A percentile compares a stretch with the other conserved stretches of the same genome.
phyloP scores from a whole-genome alignment of 2,888 invertebrate genomes.

The Drosophila pseudotalamancana region DNA sequence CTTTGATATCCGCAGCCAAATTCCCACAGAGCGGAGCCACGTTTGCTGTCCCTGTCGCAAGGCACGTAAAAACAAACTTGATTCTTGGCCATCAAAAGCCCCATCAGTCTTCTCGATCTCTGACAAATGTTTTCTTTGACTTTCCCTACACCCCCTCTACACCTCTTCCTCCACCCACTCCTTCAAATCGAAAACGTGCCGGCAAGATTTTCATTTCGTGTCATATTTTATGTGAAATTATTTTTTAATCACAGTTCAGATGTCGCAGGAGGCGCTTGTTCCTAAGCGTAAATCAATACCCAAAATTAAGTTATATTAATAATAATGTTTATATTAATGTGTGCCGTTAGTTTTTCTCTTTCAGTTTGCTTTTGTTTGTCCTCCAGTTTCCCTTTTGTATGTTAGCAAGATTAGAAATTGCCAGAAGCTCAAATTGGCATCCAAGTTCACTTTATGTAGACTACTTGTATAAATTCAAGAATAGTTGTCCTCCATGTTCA shows the following conservation, averaged over 20 bases:
- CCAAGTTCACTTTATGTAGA: no score
- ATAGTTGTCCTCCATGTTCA: neutral
- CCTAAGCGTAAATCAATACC: slow-evolving; percentile 13
- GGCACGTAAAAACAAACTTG: slow-evolving; percentile 79
- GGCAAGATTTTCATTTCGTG: slow-evolving; percentile 42
- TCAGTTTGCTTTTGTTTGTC: neutral
- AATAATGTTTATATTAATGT: no score
- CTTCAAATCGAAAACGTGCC: slow-evolving; percentile 62
- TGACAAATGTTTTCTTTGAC: slow-evolving; percentile 76
- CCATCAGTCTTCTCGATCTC: slow-evolving; percentile 73
- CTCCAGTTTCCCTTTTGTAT: neutral
- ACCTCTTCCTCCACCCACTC: neutral
- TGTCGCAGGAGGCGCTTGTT: slow-evolving; percentile 5
- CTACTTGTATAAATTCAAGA: no score
- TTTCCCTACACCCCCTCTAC: slow-evolving; percentile 24
- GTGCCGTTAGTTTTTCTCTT: no score
- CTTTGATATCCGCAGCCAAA: slow-evolving; percentile 70
- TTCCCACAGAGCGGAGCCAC: slow-evolving; percentile 36
- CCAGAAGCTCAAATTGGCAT: no score
- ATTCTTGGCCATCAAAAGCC: slow-evolving; percentile 78
- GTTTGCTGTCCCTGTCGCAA: slow-evolving; percentile 49
- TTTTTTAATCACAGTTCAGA: slow-evolving; percentile 71
- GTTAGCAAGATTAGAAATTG: no score
- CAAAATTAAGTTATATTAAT: neutral
- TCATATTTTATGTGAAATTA: slow-evolving; percentile 70